phyloP scores from a whole-genome alignment of 2,797 vertebrate species.

The Siniperca scherzeri region DNA sequence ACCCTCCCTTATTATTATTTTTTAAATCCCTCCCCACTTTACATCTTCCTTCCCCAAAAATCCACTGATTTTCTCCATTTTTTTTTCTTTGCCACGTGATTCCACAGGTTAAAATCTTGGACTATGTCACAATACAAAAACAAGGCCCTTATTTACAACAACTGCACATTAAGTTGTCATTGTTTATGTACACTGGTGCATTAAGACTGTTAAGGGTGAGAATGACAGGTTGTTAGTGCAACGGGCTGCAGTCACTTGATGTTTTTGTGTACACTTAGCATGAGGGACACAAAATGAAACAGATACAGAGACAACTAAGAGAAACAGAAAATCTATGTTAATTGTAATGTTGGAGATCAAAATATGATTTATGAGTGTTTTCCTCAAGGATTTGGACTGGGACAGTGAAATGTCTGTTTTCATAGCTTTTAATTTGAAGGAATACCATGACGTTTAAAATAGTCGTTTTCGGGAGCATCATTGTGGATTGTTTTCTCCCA shows the following conservation, averaged over 20 bases:
- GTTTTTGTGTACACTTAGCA: constrained; percentile 15
- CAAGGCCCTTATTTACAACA: constrained; percentile 80
- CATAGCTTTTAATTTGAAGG: constrained; percentile 44
- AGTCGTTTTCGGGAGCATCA: not conserved
- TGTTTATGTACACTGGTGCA: constrained; percentile 73
- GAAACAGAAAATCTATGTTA: constrained; percentile 1
- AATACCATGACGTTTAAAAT: constrained; percentile 5
- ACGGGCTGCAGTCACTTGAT: constrained; percentile 60
- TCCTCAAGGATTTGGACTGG: not conserved
- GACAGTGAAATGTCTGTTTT: constrained; percentile 24
- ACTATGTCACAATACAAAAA: constrained; percentile 74
- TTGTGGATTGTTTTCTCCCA: constrained; percentile 10
- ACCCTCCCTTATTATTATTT: constrained; percentile 3
- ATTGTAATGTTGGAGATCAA: not conserved
- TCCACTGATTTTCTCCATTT: not conserved
- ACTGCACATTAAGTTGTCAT: constrained; percentile 61
- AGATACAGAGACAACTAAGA: constrained; percentile 25
- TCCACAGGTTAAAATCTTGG: constrained; percentile 76
- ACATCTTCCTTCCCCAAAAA: constrained; percentile 7
- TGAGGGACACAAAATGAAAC: constrained; percentile 32
- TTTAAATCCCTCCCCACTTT: constrained; percentile 22
- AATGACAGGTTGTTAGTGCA: constrained; percentile 29
- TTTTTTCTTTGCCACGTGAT: constrained; percentile 15
- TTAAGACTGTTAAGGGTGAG: constrained; percentile 43
- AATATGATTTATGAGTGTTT: constrained; percentile 1